Evolutionary conservation across 2,797 vertebrate species (phyloP).

Genomic region (Sciurus vulgaris): DNA sequence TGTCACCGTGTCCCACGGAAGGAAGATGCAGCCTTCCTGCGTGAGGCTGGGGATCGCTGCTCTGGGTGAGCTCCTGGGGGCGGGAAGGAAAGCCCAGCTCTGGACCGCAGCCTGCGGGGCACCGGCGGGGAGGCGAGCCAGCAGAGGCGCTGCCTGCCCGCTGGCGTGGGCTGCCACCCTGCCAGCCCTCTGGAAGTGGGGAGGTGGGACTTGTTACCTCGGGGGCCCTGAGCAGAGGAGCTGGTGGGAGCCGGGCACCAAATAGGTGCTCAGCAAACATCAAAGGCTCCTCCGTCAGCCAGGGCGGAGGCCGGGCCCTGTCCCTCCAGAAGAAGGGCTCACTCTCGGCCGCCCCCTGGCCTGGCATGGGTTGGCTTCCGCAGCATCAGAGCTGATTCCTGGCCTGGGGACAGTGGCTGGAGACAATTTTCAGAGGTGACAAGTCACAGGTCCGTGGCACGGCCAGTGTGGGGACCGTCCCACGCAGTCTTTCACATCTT

Average conservation of each 20-base stretch:
- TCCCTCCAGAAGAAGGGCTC: neutral
- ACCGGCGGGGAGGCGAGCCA: neutral
- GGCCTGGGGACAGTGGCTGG: fast-evolving
- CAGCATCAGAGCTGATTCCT: neutral
- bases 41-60: neutral
- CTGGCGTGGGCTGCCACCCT: neutral
- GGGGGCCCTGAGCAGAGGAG: neutral
- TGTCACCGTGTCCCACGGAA: neutral
- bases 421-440: neutral
- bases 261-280: neutral
- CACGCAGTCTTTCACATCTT: neutral
- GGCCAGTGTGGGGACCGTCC: neutral
- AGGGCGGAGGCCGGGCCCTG: neutral
- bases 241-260: neutral
- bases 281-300: neutral
- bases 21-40: constrained; percentile 35
- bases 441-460: neutral
- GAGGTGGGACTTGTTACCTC: fast-evolving
- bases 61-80: too few species aligned
- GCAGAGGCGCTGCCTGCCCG: neutral
- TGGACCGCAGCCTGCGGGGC: neutral
- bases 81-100: too few species aligned
- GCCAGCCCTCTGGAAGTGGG: neutral
- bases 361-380: neutral
- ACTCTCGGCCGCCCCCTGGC: neutral